Evolutionary conservation across 1,140 invertebrate species (phyloP).

Genomic region (Drosophila ficusphila): DNA sequence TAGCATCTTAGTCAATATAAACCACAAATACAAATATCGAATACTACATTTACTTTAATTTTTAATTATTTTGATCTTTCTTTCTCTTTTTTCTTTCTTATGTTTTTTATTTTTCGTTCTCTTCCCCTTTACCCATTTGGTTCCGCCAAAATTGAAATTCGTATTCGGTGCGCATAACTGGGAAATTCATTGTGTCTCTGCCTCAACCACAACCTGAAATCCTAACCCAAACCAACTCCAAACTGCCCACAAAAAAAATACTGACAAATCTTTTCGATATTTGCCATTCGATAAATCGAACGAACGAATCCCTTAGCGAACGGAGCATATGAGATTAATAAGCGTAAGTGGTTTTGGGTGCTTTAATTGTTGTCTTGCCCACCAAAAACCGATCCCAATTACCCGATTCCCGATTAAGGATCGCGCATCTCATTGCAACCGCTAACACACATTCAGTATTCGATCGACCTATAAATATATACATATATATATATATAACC

Average conservation of each 20-base stretch:
- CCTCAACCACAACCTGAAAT: slow-evolving; percentile 18
- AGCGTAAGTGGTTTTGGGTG: slow-evolving; percentile 84
- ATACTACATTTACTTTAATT: slow-evolving; percentile 30
- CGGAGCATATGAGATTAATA: slow-evolving; percentile 82
- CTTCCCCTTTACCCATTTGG: slow-evolving; percentile 26
- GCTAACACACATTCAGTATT: slow-evolving; percentile 41
- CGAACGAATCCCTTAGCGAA: slow-evolving; percentile 76
- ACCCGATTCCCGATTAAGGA: slow-evolving; percentile 37
- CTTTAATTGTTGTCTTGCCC: slow-evolving; percentile 81
- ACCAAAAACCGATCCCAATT: slow-evolving; percentile 26
- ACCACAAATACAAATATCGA: slow-evolving; percentile 23
- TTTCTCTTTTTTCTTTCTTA: slow-evolving; percentile 49
- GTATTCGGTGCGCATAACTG: slow-evolving; percentile 69
- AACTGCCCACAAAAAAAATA: slow-evolving; percentile 40
- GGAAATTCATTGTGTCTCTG: slow-evolving; percentile 50
- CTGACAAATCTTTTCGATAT: slow-evolving; percentile 59
- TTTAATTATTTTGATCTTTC: slow-evolving; percentile 43
- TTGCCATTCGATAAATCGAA: slow-evolving; percentile 30
- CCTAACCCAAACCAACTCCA: slow-evolving; percentile 15
- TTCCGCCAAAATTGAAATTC: slow-evolving; percentile 32
- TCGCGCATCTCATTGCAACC: slow-evolving; percentile 58
- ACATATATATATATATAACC: slow-evolving; percentile 17
- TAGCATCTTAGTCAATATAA: slow-evolving; percentile 26
- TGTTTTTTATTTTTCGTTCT: slow-evolving; percentile 39
- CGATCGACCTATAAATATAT: slow-evolving; percentile 13